phyloP scores from a whole-genome alignment of 2,797 vertebrate species.

The Cynodonichthys magdalenae region DNA sequence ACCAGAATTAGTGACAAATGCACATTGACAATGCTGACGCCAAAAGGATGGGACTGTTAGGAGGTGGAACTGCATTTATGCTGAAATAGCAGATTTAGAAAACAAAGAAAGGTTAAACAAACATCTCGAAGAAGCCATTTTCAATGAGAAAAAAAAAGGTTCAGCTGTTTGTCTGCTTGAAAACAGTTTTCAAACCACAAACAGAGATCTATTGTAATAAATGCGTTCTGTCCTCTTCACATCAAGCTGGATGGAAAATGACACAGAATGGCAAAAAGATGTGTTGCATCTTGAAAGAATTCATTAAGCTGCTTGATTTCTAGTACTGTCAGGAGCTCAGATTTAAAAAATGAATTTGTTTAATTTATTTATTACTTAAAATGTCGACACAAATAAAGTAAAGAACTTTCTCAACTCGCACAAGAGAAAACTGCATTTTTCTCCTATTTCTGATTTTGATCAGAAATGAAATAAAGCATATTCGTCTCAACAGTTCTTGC shows the following conservation, averaged over 20 bases:
- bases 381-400: constrained; percentile 12
- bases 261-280: constrained; percentile 39
- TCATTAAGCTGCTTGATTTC: constrained; percentile 57
- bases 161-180: background rate
- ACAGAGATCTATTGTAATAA: background rate
- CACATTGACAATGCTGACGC: constrained; percentile 28
- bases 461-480: no score
- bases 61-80: constrained; percentile 13
- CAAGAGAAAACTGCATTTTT: background rate
- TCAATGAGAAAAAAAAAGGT: constrained; percentile 1
- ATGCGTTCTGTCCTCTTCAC: constrained; percentile 10
- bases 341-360: no score
- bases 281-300: constrained; percentile 57
- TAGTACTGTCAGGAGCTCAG: constrained; percentile 40
- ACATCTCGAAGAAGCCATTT: constrained; percentile 7
- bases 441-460: background rate
- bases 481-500: no score
- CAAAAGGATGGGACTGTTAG: constrained; percentile 33
- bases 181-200: no score
- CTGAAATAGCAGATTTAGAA: constrained; percentile 34
- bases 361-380: constrained; percentile 53
- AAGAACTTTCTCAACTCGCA: constrained; percentile 7
- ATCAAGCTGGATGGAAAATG: constrained; percentile 21
- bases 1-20: background rate
- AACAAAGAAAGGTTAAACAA: constrained; percentile 23